Conservation (phyloP, 2,113 vertebrate genomes). For the Vulpes vulpes region DNA sequence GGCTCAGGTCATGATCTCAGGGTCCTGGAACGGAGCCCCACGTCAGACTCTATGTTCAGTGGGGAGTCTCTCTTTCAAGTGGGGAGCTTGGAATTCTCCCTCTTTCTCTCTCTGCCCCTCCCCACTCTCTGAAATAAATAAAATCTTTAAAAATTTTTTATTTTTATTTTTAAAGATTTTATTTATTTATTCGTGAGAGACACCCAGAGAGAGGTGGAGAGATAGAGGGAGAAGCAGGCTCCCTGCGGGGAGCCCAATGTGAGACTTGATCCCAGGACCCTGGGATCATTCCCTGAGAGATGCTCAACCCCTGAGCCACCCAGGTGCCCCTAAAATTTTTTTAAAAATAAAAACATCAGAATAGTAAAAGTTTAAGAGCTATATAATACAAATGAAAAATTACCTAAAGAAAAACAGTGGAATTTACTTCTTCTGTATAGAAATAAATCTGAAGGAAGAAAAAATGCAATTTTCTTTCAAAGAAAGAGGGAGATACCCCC, state of each 20-base stretch:
- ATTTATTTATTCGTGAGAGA: too few relatives aligned
- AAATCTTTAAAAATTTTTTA: neutral
- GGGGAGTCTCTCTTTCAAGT: neutral
- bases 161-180: too few relatives aligned
- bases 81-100: neutral
- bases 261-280: too few relatives aligned
- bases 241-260: too few relatives aligned
- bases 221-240: too few relatives aligned
- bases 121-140: neutral
- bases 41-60: neutral
- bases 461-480: constrained; percentile 15
- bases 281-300: too few relatives aligned
- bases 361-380: neutral
- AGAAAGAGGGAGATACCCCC: neutral
- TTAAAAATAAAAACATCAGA: neutral
- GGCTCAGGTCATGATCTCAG: neutral
- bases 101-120: neutral
- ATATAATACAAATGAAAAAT: constrained; percentile 48
- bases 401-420: neutral
- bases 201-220: too few relatives aligned
- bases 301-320: too few relatives aligned
- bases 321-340: neutral
- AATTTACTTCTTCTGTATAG: neutral
- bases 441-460: neutral
- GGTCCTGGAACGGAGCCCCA: neutral